Conservation (phyloP, 2,797 vertebrate species). For the Hybognathus amarus region DNA sequence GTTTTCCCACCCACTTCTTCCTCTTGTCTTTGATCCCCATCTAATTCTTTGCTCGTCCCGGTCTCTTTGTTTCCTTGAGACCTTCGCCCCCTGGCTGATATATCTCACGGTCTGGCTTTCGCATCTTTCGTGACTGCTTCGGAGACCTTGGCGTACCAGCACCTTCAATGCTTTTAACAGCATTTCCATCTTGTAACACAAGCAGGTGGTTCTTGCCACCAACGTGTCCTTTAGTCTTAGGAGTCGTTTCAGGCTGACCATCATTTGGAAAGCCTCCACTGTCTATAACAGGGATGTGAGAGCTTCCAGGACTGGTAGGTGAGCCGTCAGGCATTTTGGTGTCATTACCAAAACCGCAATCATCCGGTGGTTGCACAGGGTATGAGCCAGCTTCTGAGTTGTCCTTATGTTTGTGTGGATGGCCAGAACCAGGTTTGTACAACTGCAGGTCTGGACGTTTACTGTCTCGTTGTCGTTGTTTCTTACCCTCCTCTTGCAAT, state of each 20-base stretch:
- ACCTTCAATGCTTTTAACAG: constrained; percentile 57
- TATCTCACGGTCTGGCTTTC: constrained; percentile 92
- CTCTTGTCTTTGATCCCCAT: constrained; percentile 68
- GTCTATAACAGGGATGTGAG: constrained; percentile 26
- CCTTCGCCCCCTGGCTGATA: constrained; percentile 92
- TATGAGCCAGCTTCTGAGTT: constrained; percentile 63
- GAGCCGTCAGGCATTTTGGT: constrained; percentile 32
- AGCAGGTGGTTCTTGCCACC: constrained; percentile 10
- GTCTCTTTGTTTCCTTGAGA: constrained; percentile 67
- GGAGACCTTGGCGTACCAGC: constrained; percentile 52
- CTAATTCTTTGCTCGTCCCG: constrained; percentile 37
- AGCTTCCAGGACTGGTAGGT: constrained; percentile 44
- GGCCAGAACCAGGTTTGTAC: constrained; percentile 82
- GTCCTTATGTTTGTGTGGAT: constrained; percentile 73
- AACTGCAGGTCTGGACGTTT: constrained; percentile 85
- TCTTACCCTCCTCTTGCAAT: constrained; percentile 61
- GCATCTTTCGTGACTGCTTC: constrained; percentile 76
- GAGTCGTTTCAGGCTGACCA: constrained; percentile 18
- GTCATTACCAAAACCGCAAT: constrained; percentile 9
- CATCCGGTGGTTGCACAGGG: neutral
- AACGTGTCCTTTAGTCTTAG: neutral
- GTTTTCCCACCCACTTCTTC: constrained; percentile 60
- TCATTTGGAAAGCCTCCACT: constrained; percentile 48
- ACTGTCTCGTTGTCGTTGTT: constrained; percentile 75
- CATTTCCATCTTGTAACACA: neutral